Base-by-base conservation (phyloP, 2,113 vertebrate species). In the Muntiacus reevesi region DNA sequence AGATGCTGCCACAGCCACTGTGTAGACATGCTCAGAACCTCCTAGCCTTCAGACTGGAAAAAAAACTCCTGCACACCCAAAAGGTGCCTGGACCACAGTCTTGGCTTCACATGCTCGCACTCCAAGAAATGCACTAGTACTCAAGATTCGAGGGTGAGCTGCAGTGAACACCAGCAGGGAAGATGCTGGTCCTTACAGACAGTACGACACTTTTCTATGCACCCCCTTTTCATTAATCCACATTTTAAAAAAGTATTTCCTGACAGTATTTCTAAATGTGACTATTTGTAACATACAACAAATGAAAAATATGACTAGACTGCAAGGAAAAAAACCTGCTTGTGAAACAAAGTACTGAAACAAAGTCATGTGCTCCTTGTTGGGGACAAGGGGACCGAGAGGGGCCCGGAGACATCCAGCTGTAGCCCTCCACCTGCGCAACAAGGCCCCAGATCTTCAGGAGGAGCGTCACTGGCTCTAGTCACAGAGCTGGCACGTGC, bases 21-120 rank as follows among this genome's bases (percentile, higher is more conserved):
- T 1, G 17, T 7, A 13, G 54, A 47, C 47, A 74, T 10, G 8
- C 81, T 9, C 7, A 19, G 8, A 47, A n/a, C 36, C n/a, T n/a
- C 40, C 83, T 16, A 9, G 82, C 4, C 55, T 67, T 27, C 7
- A 47, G n/a, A 19, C 0, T 10, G 30, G 43, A 27, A 14, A 23
- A 54, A 59, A 40, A 62, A 57, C 54, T 43, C 27, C 45, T 8
- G 5, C 16, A 55, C 55, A 21, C 45, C 5, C 62, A 54, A 82
- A 13, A 25, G 59, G 57, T 78, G 25, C 21, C 11, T 3, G 3
- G 59, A 25, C 82, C 30, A 4, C 16, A 47, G 6, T 50, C 5
- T 6, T 33, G 1, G 59, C 12, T 25, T n/a, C n/a, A 0, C 16
- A 1, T 2, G n/a, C 21, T 14, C 10, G 5, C n/a, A 74, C 43